phyloP scores from a whole-genome alignment of 1,140 invertebrate genomes.

The Sitophilus oryzae region DNA sequence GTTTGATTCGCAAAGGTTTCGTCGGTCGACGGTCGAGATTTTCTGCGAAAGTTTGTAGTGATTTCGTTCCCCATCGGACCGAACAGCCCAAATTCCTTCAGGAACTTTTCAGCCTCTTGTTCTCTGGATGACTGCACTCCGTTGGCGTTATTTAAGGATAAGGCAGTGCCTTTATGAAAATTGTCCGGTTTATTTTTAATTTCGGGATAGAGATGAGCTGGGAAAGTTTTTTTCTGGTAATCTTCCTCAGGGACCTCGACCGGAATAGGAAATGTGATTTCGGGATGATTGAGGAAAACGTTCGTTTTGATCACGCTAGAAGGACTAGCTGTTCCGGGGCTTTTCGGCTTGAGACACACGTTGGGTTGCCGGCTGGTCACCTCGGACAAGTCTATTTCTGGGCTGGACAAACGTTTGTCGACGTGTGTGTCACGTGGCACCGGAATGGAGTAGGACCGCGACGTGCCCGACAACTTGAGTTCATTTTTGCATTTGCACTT shows the following conservation, averaged over 20 bases:
- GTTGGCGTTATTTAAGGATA: conserved; percentile 16
- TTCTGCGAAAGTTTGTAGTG: conserved; percentile 22
- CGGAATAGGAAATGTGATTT: conserved; percentile 38
- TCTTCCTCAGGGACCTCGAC: conserved; percentile 27
- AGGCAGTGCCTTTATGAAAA: conserved; percentile 36
- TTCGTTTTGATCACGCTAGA: conserved; percentile 28
- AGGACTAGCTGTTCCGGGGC: conserved; percentile 12
- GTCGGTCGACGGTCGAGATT: conserved; percentile 22
- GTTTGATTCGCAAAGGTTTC: conserved; percentile 25
- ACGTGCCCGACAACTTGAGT: conserved; percentile 11
- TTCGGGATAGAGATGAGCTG: conserved; percentile 28
- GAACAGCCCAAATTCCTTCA: conserved; percentile 40
- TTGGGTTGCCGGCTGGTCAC: conserved; percentile 7
- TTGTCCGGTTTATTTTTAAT: conserved; percentile 34
- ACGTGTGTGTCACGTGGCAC: conserved; percentile 9
- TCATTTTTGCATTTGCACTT: conserved; percentile 39
- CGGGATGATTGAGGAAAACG: conserved; percentile 36
- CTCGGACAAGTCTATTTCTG: conserved; percentile 31
- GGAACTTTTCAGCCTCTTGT: conserved; percentile 37
- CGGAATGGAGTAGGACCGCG: conserved; percentile 19
- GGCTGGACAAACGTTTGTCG: conserved; percentile 38
- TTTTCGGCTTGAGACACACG: conserved; percentile 21
- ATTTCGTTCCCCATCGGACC: conserved; percentile 43
- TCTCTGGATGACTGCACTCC: conserved; percentile 24
- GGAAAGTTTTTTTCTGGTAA: conserved; percentile 23